phyloP scores from a whole-genome alignment of 2,888 invertebrate species.

The Cerastis leucographa region DNA sequence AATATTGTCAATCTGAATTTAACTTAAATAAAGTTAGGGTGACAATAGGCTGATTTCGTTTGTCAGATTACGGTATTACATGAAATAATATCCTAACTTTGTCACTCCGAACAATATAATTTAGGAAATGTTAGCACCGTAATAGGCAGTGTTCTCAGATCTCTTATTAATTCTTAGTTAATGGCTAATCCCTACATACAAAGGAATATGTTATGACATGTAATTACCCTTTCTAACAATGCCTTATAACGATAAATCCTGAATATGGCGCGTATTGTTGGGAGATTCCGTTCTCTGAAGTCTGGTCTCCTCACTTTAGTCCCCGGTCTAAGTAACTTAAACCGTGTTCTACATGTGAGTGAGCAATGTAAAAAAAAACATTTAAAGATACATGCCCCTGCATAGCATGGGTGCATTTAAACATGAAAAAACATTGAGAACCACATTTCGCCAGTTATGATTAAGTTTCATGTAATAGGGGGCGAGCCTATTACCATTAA shows the following conservation, averaged over 20 bases:
- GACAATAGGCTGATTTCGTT: too few relatives aligned
- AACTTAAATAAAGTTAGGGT: too few relatives aligned
- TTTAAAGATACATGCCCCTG: too few relatives aligned
- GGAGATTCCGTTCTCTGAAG: background rate
- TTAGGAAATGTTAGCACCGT: background rate
- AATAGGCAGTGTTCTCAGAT: slow-evolving; percentile 7
- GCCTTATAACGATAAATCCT: background rate
- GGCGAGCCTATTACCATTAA: too few relatives aligned
- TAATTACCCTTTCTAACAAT: slow-evolving; percentile 1
- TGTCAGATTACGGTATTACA: background rate
- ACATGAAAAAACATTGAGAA: too few relatives aligned
- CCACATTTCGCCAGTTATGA: too few relatives aligned
- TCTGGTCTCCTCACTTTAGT: background rate
- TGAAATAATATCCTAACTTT: background rate
- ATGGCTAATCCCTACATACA: slow-evolving; percentile 8
- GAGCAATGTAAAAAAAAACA: too few relatives aligned
- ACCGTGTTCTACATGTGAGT: background rate
- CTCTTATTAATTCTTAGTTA: background rate
- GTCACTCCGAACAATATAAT: background rate
- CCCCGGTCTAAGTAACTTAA: background rate
- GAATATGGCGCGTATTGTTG: background rate
- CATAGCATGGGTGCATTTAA: too few relatives aligned
- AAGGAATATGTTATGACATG: background rate
- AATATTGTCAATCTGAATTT: too few relatives aligned
- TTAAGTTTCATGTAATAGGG: too few relatives aligned